Conservation (phyloP, 1,140 invertebrate genomes). For the Atta colombica region DNA sequence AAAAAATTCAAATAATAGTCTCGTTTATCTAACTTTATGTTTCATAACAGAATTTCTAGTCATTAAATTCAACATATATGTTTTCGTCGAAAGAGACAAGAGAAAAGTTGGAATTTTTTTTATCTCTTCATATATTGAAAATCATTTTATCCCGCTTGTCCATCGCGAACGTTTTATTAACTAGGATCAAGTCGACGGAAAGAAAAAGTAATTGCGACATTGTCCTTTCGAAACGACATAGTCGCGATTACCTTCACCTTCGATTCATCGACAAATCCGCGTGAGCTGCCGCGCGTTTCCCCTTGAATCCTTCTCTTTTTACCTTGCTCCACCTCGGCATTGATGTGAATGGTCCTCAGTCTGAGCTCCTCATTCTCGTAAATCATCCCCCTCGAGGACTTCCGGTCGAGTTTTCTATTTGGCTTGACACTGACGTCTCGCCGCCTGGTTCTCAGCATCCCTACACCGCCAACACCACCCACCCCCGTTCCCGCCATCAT, state of each 20-base stretch:
- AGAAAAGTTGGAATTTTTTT: background rate
- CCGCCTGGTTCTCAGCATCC: constrained; percentile 90
- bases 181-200: background rate
- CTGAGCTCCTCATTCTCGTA: constrained; percentile 97
- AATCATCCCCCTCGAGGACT: constrained; percentile 94
- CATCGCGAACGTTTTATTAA: background rate
- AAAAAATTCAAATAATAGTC: constrained; percentile 10
- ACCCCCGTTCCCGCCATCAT: constrained; percentile 82
- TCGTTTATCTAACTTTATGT: background rate
- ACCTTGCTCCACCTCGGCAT: constrained; percentile 97
- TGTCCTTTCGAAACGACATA: background rate
- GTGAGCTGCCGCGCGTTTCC: background rate
- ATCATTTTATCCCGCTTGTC: background rate
- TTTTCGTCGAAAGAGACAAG: background rate
- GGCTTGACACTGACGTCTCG: constrained; percentile 91
- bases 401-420: constrained; percentile 92
- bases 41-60: background rate
- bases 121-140: background rate
- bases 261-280: constrained; percentile 28
- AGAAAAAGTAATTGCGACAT: background rate
- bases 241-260: background rate
- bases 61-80: background rate
- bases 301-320: constrained; percentile 66
- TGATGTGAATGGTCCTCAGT: constrained; percentile 95
- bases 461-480: constrained; percentile 80